Base-by-base conservation (phyloP, 2,113 vertebrate species). In the Tiliqua scincoides region DNA sequence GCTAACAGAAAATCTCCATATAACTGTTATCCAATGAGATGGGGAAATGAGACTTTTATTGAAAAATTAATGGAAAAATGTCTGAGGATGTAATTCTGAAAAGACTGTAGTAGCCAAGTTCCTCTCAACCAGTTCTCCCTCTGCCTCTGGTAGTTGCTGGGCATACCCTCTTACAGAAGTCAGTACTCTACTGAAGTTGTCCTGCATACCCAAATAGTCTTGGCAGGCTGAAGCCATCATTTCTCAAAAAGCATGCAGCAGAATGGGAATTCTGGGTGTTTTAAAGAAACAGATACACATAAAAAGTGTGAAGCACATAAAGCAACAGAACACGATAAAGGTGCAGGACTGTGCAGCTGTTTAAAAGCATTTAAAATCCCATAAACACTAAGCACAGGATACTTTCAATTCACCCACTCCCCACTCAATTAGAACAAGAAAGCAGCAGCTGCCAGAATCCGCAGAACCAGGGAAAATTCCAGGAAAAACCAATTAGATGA, bases 41-140 rank as follows among this genome's bases (percentile, higher is more conserved):
- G 63, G 32, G 30, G 43, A 82, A 68, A 52, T 54, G 37, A 68
- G 25, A 11, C 0, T 2, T 40, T 88, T 92, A 91, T 83, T 81
- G 65, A 86, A 18, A n/a, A 15, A 37, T 15, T 87, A 6, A 35
- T 1, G 0, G 32, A 7, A 84, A 80, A 88, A 15, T 32, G 18
- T 57, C 27, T 63, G 15, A 83, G 54, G 68, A 4, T 48, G 3
- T 72, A 62, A 32, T 63, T 21, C 20, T 72, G 84, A 21, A 11
- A 79, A 61, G 76, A 61, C 32, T 62, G 11, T 27, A 68, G 43
- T 32, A 82, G 65, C 8, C 65, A 70, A 35, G 1, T 70, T 35
- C 20, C 23, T 12, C n/a, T 81, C 17, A 68, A 2, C 6, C 43
- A 70, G 23, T 70, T 71, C 32, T 25, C 48, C 52, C 23, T 11